Percentiles rank a stretch among this genome's conserved stretches.
phyloP scores from a whole-genome alignment of 2,888 invertebrate genomes.

The Eugnorisma glareosa region DNA sequence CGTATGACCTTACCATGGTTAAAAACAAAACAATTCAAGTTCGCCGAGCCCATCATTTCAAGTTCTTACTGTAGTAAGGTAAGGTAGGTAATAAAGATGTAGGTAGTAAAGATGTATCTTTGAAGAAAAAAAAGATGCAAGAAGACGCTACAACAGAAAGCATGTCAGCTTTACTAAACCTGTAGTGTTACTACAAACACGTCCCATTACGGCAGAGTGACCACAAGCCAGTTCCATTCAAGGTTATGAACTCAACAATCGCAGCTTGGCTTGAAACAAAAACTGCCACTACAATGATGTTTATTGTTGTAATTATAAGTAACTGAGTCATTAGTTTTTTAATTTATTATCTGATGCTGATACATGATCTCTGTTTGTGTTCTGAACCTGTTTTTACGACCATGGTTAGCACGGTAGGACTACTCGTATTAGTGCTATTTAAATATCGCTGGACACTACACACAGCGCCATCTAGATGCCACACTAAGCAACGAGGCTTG shows the following conservation, averaged over 20 bases:
- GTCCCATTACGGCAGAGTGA: constrained; percentile 58
- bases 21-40: not conserved
- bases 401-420: not conserved
- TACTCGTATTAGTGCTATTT: too few relatives aligned
- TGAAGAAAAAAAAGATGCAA: not conserved
- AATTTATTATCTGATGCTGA: constrained; percentile 33
- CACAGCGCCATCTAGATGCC: too few relatives aligned
- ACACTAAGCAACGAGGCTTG: too few relatives aligned
- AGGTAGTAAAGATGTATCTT: too few relatives aligned
- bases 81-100: too few relatives aligned
- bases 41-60: not conserved
- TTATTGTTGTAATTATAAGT: constrained; percentile 39
- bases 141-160: constrained; percentile 31
- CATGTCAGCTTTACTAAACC: constrained; percentile 21
- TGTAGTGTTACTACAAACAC: constrained; percentile 45
- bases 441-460: too few relatives aligned
- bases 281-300: constrained; percentile 30
- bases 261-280: constrained; percentile 46
- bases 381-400: constrained; percentile 9
- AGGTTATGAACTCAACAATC: constrained; percentile 55
- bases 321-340: constrained; percentile 56
- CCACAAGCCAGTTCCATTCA: constrained; percentile 44
- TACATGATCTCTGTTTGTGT: constrained; percentile 23
- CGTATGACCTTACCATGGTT: not conserved
- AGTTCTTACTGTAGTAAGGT: too few relatives aligned